Conservation (phyloP, 2,113 vertebrate species). For the Rhinopithecus roxellana region DNA sequence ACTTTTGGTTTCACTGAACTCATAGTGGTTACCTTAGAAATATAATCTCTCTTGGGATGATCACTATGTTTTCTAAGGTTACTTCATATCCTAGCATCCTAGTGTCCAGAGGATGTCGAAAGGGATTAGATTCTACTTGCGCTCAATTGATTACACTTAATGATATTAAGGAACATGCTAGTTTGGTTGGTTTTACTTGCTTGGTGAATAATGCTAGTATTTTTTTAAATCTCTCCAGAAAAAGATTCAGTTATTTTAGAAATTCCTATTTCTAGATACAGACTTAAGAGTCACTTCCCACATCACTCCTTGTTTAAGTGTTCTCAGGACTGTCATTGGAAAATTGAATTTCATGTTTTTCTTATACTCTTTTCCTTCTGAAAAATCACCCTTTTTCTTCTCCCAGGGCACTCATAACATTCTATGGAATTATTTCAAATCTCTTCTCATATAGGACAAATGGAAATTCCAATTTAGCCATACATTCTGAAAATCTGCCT, state of each 20-base stretch:
- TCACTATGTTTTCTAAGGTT: not conserved
- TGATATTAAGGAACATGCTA: not conserved
- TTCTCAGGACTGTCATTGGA: not conserved
- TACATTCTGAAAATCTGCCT: not conserved
- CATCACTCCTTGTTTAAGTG: not conserved
- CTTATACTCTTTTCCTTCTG: not conserved
- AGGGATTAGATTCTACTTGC: not conserved
- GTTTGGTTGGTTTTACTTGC: not conserved
- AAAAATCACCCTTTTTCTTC: conserved; percentile 14
- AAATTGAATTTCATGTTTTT: not conserved
- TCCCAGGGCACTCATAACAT: not conserved
- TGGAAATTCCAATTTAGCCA: not conserved
- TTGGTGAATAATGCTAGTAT: not conserved
- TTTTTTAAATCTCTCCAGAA: not conserved
- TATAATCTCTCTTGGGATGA: not conserved
- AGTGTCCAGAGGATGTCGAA: not conserved
- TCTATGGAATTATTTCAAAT: not conserved
- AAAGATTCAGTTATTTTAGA: not conserved
- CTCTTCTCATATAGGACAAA: not conserved
- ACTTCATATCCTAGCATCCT: not conserved
- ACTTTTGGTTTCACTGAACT: not conserved
- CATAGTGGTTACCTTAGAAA: not conserved
- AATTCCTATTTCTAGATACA: not conserved
- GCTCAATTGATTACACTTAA: not conserved
- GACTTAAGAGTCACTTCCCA: conserved; percentile 16